Conservation (phyloP, 2,797 vertebrate genomes). For the Sternotherus odoratus region DNA sequence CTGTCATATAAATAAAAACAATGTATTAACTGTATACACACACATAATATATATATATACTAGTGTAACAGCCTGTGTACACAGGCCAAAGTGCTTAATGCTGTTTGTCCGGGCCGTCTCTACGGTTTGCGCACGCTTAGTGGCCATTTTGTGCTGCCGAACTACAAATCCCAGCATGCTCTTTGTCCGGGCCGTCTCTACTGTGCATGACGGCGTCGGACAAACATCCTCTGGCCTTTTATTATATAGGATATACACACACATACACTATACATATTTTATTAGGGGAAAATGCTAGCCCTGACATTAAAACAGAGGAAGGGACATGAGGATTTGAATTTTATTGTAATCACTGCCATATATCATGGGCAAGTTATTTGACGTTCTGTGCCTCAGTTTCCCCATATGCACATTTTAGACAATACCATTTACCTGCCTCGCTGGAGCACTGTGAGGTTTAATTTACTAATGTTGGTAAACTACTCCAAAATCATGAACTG, state of each 20-base stretch:
- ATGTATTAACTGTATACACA: neutral
- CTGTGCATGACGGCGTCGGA: too few species aligned
- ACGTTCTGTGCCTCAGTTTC: neutral
- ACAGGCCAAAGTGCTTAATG: too few species aligned
- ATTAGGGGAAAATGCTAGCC: fast-evolving
- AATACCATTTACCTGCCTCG: neutral
- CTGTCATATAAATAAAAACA: neutral
- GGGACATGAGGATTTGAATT: neutral
- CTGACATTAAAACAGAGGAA: fast-evolving
- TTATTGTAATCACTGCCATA: neutral
- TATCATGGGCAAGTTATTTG: neutral
- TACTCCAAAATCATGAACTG: slow-evolving; percentile 7
- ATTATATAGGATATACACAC: too few species aligned
- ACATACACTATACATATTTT: neutral
- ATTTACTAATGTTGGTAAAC: neutral
- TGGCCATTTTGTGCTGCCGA: too few species aligned
- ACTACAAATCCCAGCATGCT: too few species aligned
- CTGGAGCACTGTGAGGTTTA: fast-evolving
- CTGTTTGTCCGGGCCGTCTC: too few species aligned
- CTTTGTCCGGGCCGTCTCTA: too few species aligned
- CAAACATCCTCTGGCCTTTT: too few species aligned
- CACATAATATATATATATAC: too few species aligned
- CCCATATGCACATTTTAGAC: neutral
- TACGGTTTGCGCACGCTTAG: too few species aligned
- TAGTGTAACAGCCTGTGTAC: too few species aligned